phyloP scores from a whole-genome alignment of 2,888 invertebrate genomes.

The Cistogaster globosa region DNA sequence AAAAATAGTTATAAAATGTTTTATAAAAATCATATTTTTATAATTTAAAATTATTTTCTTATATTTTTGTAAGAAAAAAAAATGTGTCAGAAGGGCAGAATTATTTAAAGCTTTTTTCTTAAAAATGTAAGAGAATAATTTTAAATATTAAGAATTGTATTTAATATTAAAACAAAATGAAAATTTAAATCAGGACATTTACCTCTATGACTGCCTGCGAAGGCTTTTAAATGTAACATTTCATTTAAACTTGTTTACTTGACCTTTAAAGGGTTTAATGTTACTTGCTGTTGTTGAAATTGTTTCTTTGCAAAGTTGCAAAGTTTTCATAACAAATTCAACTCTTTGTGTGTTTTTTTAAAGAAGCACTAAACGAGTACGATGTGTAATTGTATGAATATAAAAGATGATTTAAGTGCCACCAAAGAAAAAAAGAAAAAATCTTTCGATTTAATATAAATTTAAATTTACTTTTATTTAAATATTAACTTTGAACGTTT shows the following conservation, averaged over 20 bases:
- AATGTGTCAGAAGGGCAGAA: background rate
- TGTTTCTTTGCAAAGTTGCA: background rate
- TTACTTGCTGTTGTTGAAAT: conserved; percentile 7
- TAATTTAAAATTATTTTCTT: conserved; percentile 31
- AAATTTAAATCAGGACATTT: conserved; percentile 36
- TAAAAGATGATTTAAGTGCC: background rate
- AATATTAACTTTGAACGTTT: no score
- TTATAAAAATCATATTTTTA: background rate
- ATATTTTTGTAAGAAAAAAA: conserved; percentile 25
- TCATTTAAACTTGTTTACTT: conserved; percentile 52
- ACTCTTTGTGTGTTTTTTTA: conserved; percentile 17
- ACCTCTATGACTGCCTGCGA: conserved; percentile 2
- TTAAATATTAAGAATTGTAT: conserved; percentile 14
- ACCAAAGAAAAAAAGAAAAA: background rate
- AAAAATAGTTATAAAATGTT: conserved; percentile 13
- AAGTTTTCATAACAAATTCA: conserved; percentile 23
- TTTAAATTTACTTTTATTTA: background rate
- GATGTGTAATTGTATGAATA: conserved; percentile 3
- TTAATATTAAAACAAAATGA: background rate
- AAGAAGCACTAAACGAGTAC: conserved; percentile 27
- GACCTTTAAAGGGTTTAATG: conserved; percentile 51
- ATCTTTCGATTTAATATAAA: background rate
- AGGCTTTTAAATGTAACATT: background rate
- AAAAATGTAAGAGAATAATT: conserved; percentile 29
- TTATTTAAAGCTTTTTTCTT: background rate